phyloP scores from a whole-genome alignment of 2,113 vertebrate genomes.

The Siniperca chuatsi region DNA sequence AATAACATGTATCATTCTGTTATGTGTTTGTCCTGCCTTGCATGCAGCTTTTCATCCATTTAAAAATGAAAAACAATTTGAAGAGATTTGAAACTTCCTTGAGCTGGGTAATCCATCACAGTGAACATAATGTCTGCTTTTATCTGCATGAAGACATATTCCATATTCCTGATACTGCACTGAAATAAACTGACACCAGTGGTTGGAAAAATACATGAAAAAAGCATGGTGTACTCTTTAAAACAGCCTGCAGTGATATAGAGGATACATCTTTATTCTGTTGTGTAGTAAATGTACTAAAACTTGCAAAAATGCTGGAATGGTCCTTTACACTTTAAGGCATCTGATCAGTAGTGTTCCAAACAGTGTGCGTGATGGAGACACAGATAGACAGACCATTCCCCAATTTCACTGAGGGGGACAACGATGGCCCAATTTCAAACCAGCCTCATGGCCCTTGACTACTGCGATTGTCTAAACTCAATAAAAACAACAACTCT shows the following conservation, averaged over 20 bases:
- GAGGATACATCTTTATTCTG: background rate
- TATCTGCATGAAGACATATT: slow-evolving; percentile 35
- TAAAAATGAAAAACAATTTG: slow-evolving; percentile 27
- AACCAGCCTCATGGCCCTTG: slow-evolving; percentile 31
- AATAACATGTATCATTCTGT: slow-evolving; percentile 18
- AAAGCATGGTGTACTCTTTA: background rate
- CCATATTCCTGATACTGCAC: background rate
- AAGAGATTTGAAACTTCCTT: slow-evolving; percentile 12
- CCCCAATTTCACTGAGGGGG: slow-evolving; percentile 8
- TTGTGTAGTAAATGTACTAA: background rate
- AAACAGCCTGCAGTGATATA: background rate
- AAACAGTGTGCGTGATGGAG: slow-evolving; percentile 9
- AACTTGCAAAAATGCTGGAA: background rate
- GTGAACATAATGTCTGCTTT: slow-evolving; percentile 11
- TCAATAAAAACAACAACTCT: slow-evolving; percentile 50
- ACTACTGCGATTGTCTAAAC: slow-evolving; percentile 32
- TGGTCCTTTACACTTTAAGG: background rate
- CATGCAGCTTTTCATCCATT: slow-evolving; percentile 14
- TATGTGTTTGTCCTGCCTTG: background rate
- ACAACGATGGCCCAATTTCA: slow-evolving; percentile 38
- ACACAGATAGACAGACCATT: background rate
- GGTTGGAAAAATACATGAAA: background rate
- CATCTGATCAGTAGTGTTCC: slow-evolving; percentile 8
- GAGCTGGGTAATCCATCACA: slow-evolving; percentile 4
- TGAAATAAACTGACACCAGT: slow-evolving; percentile 1